phyloP scores from a whole-genome alignment of 2,797 vertebrate genomes.

The Morus bassanus region DNA sequence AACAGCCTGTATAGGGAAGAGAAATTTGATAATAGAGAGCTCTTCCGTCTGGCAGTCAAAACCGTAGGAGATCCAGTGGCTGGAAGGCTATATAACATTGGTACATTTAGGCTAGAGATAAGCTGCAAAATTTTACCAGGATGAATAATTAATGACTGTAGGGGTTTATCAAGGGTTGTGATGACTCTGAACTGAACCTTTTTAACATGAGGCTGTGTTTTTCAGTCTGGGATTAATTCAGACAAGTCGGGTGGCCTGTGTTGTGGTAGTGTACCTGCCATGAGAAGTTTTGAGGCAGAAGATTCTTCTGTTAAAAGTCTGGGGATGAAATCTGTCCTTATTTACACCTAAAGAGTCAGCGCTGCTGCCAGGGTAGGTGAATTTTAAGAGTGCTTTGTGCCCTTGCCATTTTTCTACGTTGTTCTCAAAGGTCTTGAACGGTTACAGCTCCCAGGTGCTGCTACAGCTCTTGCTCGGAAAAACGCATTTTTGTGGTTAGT shows the following conservation, averaged over 20 bases:
- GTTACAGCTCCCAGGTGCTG: not conserved
- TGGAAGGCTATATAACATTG: not conserved
- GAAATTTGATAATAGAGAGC: slow-evolving; percentile 32
- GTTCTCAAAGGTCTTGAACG: not conserved
- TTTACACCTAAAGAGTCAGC: not conserved
- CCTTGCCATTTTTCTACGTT: fast-evolving
- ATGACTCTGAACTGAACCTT: not conserved
- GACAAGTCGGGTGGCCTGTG: not conserved
- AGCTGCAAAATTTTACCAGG: slow-evolving; percentile 43
- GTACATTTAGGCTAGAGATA: slow-evolving; percentile 34
- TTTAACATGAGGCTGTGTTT: not conserved
- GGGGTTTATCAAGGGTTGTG: slow-evolving; percentile 2
- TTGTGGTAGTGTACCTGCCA: not conserved
- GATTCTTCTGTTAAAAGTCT: not conserved
- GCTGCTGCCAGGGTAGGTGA: not conserved
- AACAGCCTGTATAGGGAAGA: not conserved
- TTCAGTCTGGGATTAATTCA: not conserved
- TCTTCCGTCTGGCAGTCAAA: slow-evolving; percentile 34
- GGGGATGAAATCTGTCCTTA: not conserved
- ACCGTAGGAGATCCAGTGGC: slow-evolving; percentile 7
- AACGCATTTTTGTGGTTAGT: not conserved
- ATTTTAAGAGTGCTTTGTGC: not conserved
- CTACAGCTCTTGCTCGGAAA: not conserved
- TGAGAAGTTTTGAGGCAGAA: not conserved
- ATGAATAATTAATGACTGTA: slow-evolving; percentile 31